Percentiles rank a stretch among this genome's conserved stretches.
Conservation (phyloP, 2,113 vertebrate species). For the Ctenodactylus gundi region DNA sequence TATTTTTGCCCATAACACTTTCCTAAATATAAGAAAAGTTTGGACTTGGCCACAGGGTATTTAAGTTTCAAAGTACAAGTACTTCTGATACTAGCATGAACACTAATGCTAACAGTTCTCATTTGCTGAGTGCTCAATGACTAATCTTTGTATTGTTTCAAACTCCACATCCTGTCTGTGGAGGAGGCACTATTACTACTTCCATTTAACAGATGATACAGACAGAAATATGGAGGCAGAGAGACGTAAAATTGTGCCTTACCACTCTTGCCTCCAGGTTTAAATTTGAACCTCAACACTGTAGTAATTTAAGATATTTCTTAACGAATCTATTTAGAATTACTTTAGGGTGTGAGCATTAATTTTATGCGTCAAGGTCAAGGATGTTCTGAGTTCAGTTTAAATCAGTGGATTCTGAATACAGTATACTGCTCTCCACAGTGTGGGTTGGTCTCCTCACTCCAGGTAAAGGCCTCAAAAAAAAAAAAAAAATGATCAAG, state of each 20-base stretch:
- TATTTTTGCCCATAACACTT: not conserved
- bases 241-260: not conserved
- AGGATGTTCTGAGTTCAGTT: not conserved
- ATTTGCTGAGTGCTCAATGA: not conserved
- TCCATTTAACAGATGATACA: not conserved
- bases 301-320: not conserved
- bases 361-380: not conserved
- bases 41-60: not conserved
- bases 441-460: not conserved
- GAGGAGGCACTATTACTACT: not conserved
- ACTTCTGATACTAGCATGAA: not conserved
- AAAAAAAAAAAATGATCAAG: too few relatives aligned
- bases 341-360: not conserved
- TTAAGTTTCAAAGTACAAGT: not conserved
- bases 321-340: not conserved
- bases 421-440: not conserved
- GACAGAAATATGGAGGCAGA: not conserved
- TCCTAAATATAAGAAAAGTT: not conserved
- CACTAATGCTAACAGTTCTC: not conserved
- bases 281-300: constrained; percentile 10
- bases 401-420: not conserved
- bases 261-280: too few relatives aligned
- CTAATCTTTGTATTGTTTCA: not conserved
- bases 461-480: not conserved
- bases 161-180: not conserved